A percentile compares a stretch with the other conserved stretches of the same genome.
phyloP scores from a whole-genome alignment of 2,113 vertebrate genomes.

The Fulmarus glacialis region DNA sequence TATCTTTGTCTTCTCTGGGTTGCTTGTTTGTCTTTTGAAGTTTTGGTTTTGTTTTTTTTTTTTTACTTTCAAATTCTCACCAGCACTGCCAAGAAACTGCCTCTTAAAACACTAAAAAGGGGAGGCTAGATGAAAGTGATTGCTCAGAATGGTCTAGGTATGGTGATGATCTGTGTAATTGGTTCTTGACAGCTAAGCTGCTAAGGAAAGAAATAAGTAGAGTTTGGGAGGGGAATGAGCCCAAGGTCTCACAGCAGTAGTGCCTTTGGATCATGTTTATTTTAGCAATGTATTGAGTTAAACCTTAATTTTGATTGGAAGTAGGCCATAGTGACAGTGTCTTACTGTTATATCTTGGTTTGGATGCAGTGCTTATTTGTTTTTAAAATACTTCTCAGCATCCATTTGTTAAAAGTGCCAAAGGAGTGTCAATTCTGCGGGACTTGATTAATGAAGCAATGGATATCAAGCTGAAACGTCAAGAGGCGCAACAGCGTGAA shows the following conservation, averaged over 20 bases:
- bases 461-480: slow-evolving; percentile 90
- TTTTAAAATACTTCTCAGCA: slow-evolving; percentile 75
- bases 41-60: background rate
- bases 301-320: background rate
- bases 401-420: slow-evolving; percentile 88
- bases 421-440: slow-evolving; percentile 84
- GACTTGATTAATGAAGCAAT: slow-evolving; percentile 91
- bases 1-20: background rate
- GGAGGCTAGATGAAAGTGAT: background rate
- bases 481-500: slow-evolving; percentile 86
- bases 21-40: background rate
- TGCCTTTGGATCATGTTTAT: background rate
- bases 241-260: background rate
- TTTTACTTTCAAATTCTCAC: background rate
- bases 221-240: background rate
- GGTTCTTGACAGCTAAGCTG: background rate
- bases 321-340: background rate
- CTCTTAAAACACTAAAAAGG: background rate
- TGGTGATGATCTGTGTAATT: background rate
- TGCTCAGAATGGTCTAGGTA: background rate
- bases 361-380: background rate
- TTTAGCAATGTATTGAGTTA: background rate
- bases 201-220: background rate
- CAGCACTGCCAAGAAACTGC: background rate
- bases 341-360: background rate